phyloP scores from a whole-genome alignment of 2,888 invertebrate genomes.

The Hedychridium roseum region DNA sequence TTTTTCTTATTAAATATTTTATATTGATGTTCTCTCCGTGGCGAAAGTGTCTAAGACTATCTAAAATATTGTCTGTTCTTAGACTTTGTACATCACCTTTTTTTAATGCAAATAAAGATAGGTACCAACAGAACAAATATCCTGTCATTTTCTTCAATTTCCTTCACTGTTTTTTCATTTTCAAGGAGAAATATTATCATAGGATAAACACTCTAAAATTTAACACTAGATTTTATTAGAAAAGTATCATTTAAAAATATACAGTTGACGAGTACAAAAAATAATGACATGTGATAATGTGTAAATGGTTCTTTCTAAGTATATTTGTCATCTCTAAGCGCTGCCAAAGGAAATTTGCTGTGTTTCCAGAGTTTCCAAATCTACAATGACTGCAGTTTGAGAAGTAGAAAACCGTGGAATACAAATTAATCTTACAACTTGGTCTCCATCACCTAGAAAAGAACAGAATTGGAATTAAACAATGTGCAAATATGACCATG shows the following conservation, averaged over 20 bases:
- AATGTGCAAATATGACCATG: not conserved
- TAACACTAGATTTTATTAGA: not conserved
- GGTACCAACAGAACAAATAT: conserved; percentile 27
- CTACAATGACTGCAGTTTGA: conserved; percentile 78
- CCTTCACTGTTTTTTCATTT: no score
- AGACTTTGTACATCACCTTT: conserved; percentile 40
- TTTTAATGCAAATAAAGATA: conserved; percentile 37
- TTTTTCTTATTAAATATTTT: conserved; percentile 38
- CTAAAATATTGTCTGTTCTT: conserved; percentile 32
- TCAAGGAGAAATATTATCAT: not conserved
- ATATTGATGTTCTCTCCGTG: no score
- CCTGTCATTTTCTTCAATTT: no score
- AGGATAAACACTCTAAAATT: not conserved
- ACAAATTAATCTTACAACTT: conserved; percentile 76
- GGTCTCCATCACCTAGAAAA: conserved; percentile 71
- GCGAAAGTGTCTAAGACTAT: conserved; percentile 28
- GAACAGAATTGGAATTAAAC: conserved; percentile 23
- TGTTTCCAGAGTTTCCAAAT: conserved; percentile 80
- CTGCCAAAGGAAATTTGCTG: conserved; percentile 70
- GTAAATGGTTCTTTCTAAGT: not conserved
- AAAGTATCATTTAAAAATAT: conserved; percentile 4
- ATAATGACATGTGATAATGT: conserved; percentile 1
- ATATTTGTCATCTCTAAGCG: no score
- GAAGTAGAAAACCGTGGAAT: conserved; percentile 82
- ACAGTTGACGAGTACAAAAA: not conserved